These are phyloP conservation scores for Lethocerus indicus DNA, from an alignment of 1,140 invertebrate species.

Conservation along the genomic window DNA sequence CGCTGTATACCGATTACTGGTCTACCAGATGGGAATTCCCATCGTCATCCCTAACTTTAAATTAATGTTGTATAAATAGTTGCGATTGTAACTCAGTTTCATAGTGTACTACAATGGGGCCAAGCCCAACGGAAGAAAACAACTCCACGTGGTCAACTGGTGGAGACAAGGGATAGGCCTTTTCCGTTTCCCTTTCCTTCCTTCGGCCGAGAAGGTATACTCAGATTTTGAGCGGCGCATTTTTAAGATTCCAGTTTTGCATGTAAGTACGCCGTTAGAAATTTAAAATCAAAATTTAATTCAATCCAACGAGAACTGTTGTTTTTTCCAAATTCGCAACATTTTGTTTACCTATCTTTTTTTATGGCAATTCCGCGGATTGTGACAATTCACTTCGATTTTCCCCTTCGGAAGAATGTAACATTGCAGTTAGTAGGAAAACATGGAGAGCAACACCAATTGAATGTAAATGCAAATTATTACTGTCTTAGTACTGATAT, in stretches of 20 bases:
- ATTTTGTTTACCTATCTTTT: constrained; percentile 1
- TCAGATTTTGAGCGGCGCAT: constrained; percentile 38
- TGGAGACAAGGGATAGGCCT: constrained; percentile 36
- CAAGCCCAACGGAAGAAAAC: constrained; percentile 28
- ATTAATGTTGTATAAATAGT: neutral
- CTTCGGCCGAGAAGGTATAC: constrained; percentile 35
- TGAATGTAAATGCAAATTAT: neutral
- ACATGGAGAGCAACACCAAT: neutral
- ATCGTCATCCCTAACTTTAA: neutral
- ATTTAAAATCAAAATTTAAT: neutral
- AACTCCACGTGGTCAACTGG: constrained; percentile 44
- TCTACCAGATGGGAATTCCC: too few relatives aligned
- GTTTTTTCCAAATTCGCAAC: constrained; percentile 1
- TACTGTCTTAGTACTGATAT: neutral
- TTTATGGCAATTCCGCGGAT: neutral
- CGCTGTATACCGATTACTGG: too few relatives aligned
- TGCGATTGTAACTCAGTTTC: constrained; percentile 23
- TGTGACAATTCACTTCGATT: neutral
- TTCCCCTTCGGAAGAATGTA: neutral
- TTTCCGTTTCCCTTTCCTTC: constrained; percentile 40
- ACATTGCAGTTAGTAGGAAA: constrained; percentile 1
- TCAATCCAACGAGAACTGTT: neutral
- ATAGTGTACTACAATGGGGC: constrained; percentile 50
- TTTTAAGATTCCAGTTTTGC: constrained; percentile 44
- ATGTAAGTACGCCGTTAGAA: constrained; percentile 28